Conservation (phyloP, 2,113 vertebrate species). For the Bombycilla garrulus region DNA sequence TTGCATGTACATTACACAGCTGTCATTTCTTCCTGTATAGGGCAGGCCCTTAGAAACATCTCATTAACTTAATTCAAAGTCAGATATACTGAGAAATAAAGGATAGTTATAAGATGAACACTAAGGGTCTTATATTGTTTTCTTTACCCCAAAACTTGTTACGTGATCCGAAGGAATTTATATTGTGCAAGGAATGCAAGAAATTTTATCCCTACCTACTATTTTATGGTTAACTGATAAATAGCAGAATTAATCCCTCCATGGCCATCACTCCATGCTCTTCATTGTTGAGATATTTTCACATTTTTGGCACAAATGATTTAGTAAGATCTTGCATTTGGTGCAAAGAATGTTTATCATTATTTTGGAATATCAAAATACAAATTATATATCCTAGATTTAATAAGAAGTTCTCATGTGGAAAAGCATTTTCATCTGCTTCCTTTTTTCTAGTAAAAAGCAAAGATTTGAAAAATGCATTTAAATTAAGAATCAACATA, state of each 20-base stretch:
- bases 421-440: constrained; percentile 44
- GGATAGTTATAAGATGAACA: constrained; percentile 21
- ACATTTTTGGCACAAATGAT: constrained; percentile 78
- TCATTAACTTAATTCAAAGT: constrained; percentile 3
- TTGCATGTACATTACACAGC: constrained; percentile 72
- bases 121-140: constrained; percentile 14
- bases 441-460: constrained; percentile 41
- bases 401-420: neutral
- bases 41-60: constrained; percentile 5
- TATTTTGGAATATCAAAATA: constrained; percentile 38
- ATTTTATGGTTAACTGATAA: constrained; percentile 28
- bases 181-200: neutral
- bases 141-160: neutral
- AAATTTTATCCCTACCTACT: neutral
- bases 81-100: constrained; percentile 12
- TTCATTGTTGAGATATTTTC: constrained; percentile 69
- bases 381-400: constrained; percentile 20
- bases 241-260: constrained; percentile 26
- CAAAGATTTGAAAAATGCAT: neutral
- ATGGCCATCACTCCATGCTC: constrained; percentile 69
- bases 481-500: constrained; percentile 37
- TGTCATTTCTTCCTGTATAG: constrained; percentile 29
- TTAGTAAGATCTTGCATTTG: constrained; percentile 59
- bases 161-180: neutral
- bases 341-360: constrained; percentile 46